Evolutionary conservation across 2,888 invertebrate species (phyloP), one percentile per base, ranked within the genome.

Genomic region (Pheosia tremula): DNA sequence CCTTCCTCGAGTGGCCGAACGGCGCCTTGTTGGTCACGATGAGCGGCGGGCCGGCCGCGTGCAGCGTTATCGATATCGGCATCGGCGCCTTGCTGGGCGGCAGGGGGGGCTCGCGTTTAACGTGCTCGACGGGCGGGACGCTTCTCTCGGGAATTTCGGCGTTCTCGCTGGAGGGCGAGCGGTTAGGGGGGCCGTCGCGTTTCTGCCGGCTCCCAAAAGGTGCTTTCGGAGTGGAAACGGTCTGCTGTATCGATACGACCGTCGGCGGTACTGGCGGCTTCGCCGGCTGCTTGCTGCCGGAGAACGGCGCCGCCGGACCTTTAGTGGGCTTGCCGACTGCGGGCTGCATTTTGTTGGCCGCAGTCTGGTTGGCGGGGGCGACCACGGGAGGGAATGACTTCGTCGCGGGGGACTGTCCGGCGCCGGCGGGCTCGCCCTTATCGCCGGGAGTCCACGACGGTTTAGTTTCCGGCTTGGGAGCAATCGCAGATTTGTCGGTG

Each of bases 11-110:
- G 69, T 93, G 93, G 0, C 88, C 88, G 77, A 94, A 94, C 0
- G 94, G 93, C 0, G 91, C 88, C 66, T 94, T 93, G 77, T 91
- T 91, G 0, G 87, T 87, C 49, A 94, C 94, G 54, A 95, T 94
- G 64, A 94, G 83, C 13, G 94, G 90, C 43, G 86, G 89, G 0
- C 89, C 94, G 67, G 83, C 91, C 7, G 85, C 85, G 72, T 88
- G 87, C 43, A 91, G 75, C n/a, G 93, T 94, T 52, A 94, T 94
- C n/a, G 91, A 90, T 58, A 92, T 93, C 10, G 93, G 91, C 90
- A 91, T 94, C 38, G 88, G 93, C 3, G 89, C 92, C 71, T 93
- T 93, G 77, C 93, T 93, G 5, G 93, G 86, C 68, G 92, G 89
- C 56, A 89, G 77, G 1, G 90, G 87, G 57, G 91, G 87, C 62